phyloP scores from a whole-genome alignment of 1,140 invertebrate species.

The Drosophila neocordata region DNA sequence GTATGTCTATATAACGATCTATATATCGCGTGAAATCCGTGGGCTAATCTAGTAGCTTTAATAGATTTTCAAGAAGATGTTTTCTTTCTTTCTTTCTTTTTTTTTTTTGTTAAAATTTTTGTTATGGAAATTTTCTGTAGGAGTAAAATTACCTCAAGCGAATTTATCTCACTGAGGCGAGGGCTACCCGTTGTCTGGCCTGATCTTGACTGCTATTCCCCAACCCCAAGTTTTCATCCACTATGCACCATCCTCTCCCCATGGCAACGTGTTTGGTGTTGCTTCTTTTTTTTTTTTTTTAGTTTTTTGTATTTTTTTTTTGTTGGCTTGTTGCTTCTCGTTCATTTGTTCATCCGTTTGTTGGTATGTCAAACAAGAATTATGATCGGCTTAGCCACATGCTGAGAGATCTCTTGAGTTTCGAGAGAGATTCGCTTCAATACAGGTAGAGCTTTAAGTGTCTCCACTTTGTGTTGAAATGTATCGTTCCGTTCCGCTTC shows the following conservation, averaged over 20 bases:
- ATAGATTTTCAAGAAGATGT: slow-evolving; percentile 79
- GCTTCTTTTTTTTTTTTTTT: not conserved
- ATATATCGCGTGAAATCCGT: slow-evolving; percentile 31
- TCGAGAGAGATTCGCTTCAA: slow-evolving; percentile 46
- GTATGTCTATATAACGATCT: not conserved
- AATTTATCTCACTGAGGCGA: slow-evolving; percentile 32
- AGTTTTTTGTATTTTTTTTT: slow-evolving; percentile 15
- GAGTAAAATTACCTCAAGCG: slow-evolving; percentile 70
- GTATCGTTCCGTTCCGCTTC: slow-evolving; percentile 57
- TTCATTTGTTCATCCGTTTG: slow-evolving; percentile 81
- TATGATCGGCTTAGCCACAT: slow-evolving; percentile 83
- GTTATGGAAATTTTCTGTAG: slow-evolving; percentile 70
- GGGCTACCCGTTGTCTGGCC: slow-evolving; percentile 4
- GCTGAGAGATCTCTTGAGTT: slow-evolving; percentile 64
- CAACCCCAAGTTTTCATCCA: not conserved
- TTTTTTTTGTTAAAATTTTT: slow-evolving; percentile 36
- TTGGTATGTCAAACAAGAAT: slow-evolving; percentile 82
- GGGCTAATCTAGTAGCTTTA: slow-evolving; percentile 77
- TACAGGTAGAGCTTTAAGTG: slow-evolving; percentile 81
- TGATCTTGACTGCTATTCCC: slow-evolving; percentile 34
- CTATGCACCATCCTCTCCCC: slow-evolving; percentile 11
- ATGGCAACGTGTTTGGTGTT: slow-evolving; percentile 15
- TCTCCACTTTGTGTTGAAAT: slow-evolving; percentile 81
- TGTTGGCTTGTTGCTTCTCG: slow-evolving; percentile 61
- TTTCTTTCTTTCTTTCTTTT: slow-evolving; percentile 45